Percentiles rank a stretch among this genome's conserved stretches.
These are phyloP conservation scores for Belgica antarctica DNA, from an alignment of 2,888 invertebrate species.

Conservation along the genomic window DNA sequence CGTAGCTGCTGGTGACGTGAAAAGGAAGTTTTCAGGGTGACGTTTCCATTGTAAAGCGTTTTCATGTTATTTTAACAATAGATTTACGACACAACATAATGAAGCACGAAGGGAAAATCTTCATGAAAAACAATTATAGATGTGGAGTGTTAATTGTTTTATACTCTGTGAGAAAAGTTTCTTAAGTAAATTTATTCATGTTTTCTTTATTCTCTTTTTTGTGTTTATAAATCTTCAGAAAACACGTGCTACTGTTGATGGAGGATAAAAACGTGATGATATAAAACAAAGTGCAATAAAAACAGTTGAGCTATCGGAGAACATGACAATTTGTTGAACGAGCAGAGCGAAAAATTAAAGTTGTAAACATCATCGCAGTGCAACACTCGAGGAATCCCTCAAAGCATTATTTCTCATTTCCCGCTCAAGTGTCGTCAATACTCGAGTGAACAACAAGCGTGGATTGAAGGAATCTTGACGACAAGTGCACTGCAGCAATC, in stretches of 20 bases:
- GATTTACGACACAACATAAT: neutral
- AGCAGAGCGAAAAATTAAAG: neutral
- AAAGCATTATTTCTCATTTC: neutral
- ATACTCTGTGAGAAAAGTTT: neutral
- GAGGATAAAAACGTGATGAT: slow-evolving; percentile 6
- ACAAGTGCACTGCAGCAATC: slow-evolving; percentile 20
- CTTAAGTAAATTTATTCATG: slow-evolving; percentile 15
- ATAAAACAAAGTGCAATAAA: neutral
- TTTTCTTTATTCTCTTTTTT: neutral
- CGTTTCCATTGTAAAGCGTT: neutral
- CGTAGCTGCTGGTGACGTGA: slow-evolving; percentile 8
- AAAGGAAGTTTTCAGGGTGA: neutral
- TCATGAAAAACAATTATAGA: neutral
- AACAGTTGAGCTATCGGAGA: slow-evolving; percentile 9
- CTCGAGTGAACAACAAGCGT: neutral
- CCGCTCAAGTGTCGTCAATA: slow-evolving; percentile 8
- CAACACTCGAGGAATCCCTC: no score
- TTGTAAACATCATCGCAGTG: no score
- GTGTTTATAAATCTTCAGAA: neutral
- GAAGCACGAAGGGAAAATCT: neutral
- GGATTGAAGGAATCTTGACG: slow-evolving; percentile 1
- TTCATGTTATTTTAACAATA: neutral
- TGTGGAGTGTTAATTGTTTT: slow-evolving; percentile 17
- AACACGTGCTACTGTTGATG: neutral
- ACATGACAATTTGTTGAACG: neutral